Conservation (phyloP, 2,888 invertebrate species). For the Microchrysa polita region DNA sequence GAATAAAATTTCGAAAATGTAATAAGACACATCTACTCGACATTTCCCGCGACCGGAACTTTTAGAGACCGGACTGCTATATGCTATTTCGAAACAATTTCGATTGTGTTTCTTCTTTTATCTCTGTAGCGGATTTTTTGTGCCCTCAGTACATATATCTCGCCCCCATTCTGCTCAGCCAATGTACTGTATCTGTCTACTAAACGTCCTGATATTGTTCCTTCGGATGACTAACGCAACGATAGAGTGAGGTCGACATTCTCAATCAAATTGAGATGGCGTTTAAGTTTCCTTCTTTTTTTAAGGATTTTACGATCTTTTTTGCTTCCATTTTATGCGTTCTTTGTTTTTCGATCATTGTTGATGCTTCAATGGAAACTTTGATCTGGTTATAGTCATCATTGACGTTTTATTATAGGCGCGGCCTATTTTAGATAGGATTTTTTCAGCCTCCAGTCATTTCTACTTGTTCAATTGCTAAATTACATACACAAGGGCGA, state of each 20-base stretch:
- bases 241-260: not conserved
- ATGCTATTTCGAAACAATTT: not conserved
- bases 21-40: not conserved
- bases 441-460: not conserved
- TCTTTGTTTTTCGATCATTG: no score
- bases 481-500: not conserved
- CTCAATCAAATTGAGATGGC: slow-evolving; percentile 33
- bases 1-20: not conserved
- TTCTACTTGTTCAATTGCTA: not conserved
- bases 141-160: no score
- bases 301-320: not conserved
- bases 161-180: not conserved
- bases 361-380: no score
- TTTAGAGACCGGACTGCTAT: not conserved
- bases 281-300: slow-evolving; percentile 39
- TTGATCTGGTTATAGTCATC: no score
- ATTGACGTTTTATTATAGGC: no score
- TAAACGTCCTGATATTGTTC: not conserved
- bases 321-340: not conserved
- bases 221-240: slow-evolving; percentile 11
- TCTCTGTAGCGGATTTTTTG: no score
- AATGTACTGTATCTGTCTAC: not conserved
- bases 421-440: not conserved
- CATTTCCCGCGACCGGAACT: not conserved
- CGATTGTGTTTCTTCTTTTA: not conserved